Evolutionary conservation across 2,113 vertebrate species (phyloP), one percentile per base, ranked within the genome.

Genomic region (Mirza zaza): DNA sequence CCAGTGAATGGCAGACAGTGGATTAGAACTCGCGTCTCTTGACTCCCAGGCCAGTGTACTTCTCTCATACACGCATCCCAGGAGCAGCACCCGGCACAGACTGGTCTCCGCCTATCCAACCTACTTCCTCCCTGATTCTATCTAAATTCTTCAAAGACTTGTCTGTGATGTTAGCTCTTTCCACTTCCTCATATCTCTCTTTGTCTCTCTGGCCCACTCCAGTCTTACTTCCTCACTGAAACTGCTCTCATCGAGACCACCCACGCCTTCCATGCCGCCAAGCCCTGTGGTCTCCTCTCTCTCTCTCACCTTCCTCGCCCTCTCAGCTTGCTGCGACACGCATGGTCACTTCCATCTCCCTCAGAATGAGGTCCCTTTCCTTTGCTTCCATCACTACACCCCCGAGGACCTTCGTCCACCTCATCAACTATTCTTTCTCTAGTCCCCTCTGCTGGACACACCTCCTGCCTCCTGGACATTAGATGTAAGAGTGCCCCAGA

Each of bases 91-190:
- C 71, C 4, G 50, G 45, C 18, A 70, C 25, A 50, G 25, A 59
- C 10, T 21, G 32, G 10, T 6, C 18, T 39, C 59, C 34, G 55
- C 13, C 61, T 68, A 8, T n/a, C 5, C 67, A 55, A 42, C n/a
- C 80, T 59, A 76, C 75, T 91, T 98, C 81, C 73, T 95, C 90
- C 67, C 67, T 61, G 32, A 86, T 93, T 95, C 82, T 75, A 77
- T 2, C 71, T 88, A 79, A 96, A 48, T 94, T 79, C 88, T 79
- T 82, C 55, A 73, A 63, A 87, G 45, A 77, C 42, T 90, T 80
- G 17, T 92, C 80, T 95, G 3, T 76, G 42, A 70, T 29, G 25
- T 42, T 92, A 82, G 59, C 52, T 67, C 3, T 73, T 81, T 92
- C 82, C 34, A 79, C 86, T 95, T 98, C 95, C 76, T 89, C 87